Percentiles rank a stretch among this genome's conserved stretches.
These are phyloP conservation scores for Dinoponera quadriceps DNA, from an alignment of 1,140 invertebrate species.

Conservation along the genomic window DNA sequence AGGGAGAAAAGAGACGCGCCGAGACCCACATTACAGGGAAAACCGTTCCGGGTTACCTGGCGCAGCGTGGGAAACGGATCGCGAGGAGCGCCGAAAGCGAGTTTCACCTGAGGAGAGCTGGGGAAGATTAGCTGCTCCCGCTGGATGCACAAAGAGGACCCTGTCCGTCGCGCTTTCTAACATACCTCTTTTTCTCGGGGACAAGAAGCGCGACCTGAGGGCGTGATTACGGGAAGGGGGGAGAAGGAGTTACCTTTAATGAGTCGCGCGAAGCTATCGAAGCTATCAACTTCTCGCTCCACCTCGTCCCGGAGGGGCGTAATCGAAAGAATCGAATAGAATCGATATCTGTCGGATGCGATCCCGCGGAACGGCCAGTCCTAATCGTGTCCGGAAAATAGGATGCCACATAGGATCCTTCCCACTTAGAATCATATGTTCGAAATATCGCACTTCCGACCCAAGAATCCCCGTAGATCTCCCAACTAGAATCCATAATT, in stretches of 20 bases:
- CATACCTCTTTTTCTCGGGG: constrained; percentile 14
- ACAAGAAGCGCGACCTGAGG: constrained; percentile 9
- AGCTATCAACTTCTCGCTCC: constrained; percentile 10
- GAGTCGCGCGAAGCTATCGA: constrained; percentile 19
- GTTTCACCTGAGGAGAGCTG: constrained; percentile 70
- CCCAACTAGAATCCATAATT: no score
- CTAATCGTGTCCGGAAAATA: not conserved
- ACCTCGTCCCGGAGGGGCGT: not conserved
- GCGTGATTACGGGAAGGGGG: not conserved
- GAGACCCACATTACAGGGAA: constrained; percentile 58
- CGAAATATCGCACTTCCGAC: no score
- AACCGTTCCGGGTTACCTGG: constrained; percentile 75
- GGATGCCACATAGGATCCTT: no score
- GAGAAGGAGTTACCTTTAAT: not conserved
- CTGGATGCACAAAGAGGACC: constrained; percentile 72
- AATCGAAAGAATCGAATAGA: not conserved
- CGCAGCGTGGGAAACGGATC: constrained; percentile 80
- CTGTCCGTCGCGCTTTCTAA: constrained; percentile 58
- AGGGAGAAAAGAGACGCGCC: constrained; percentile 16
- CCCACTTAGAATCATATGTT: no score
- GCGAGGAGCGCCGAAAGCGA: constrained; percentile 72
- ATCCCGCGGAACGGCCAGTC: not conserved
- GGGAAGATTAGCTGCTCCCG: constrained; percentile 68
- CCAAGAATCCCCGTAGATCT: no score
- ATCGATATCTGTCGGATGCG: not conserved